Percentiles rank a stretch among this genome's conserved stretches.
Evolutionary conservation across 2,797 vertebrate species (phyloP).

Genomic region (Hemibagrus guttatus): DNA sequence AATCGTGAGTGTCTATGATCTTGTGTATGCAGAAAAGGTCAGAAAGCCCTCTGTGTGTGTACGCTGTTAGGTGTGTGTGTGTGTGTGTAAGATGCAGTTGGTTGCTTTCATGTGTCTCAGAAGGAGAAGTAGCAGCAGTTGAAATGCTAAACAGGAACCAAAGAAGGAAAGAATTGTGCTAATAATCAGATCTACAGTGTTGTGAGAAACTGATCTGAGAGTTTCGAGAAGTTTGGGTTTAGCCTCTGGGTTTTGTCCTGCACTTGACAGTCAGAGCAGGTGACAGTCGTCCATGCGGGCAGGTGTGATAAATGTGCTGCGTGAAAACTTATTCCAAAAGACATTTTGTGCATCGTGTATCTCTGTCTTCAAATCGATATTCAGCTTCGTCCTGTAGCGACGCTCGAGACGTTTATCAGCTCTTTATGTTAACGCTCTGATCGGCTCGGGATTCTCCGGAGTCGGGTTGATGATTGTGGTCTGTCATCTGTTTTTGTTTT

Average conservation of each 20-base stretch:
- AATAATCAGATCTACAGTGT: background rate
- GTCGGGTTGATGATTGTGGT: background rate
- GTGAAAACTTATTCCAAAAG: slow-evolving; percentile 51
- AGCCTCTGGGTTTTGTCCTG: background rate
- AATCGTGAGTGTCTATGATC: background rate
- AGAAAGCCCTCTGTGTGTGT: background rate
- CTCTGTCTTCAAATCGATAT: slow-evolving; percentile 54
- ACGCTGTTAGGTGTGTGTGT: background rate
- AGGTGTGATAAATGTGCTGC: slow-evolving; percentile 47
- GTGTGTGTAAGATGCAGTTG: background rate
- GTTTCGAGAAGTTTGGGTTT: background rate
- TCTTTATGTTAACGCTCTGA: slow-evolving; percentile 17
- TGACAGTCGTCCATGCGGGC: slow-evolving; percentile 22
- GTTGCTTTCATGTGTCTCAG: background rate
- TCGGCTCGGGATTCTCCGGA: background rate
- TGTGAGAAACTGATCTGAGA: background rate
- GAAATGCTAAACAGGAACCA: too few relatives aligned
- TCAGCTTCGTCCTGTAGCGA: slow-evolving; percentile 6
- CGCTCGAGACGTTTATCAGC: slow-evolving; percentile 21
- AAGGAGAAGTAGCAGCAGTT: too few relatives aligned
- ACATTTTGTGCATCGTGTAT: slow-evolving; percentile 49
- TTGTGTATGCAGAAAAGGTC: background rate
- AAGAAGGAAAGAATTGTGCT: background rate
- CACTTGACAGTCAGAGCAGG: background rate
- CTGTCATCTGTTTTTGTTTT: background rate